These are phyloP conservation scores for Aldrovandia affinis DNA, from an alignment of 2,797 vertebrate species.

Conservation along the genomic window DNA sequence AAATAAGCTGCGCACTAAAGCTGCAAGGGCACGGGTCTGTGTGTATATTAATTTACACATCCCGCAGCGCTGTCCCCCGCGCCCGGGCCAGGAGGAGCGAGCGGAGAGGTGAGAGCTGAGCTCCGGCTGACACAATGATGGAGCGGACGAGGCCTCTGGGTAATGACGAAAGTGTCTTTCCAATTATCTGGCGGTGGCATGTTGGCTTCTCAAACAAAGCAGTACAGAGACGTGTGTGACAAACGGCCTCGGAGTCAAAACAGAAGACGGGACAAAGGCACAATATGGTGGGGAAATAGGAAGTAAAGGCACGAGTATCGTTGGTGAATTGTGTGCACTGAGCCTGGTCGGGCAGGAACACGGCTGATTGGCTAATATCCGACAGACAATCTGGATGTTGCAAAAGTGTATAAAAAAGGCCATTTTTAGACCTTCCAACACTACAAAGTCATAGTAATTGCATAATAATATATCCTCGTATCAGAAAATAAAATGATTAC, in stretches of 20 bases:
- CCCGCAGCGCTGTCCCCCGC: background rate
- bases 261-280: background rate
- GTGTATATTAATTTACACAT: conserved; percentile 32
- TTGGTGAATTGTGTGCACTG: background rate
- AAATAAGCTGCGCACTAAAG: conserved; percentile 51
- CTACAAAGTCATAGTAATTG: background rate
- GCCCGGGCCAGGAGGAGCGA: background rate
- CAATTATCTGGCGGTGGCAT: background rate
- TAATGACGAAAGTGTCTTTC: background rate
- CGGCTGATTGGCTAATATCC: background rate
- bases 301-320: background rate
- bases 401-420: background rate
- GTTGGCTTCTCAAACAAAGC: background rate
- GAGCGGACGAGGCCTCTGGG: background rate
- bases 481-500: background rate
- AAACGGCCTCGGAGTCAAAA: background rate
- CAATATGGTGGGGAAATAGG: background rate
- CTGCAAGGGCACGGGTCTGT: conserved; percentile 52
- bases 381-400: background rate
- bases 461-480: background rate
- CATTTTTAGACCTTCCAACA: background rate
- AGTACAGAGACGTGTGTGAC: background rate
- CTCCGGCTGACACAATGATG: conserved; percentile 2
- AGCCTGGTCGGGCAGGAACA: background rate
- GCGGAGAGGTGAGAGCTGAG: background rate